These are phyloP conservation scores for Cataglyphis cursor DNA, from an alignment of 2,888 invertebrate species.

Conservation along the genomic window DNA sequence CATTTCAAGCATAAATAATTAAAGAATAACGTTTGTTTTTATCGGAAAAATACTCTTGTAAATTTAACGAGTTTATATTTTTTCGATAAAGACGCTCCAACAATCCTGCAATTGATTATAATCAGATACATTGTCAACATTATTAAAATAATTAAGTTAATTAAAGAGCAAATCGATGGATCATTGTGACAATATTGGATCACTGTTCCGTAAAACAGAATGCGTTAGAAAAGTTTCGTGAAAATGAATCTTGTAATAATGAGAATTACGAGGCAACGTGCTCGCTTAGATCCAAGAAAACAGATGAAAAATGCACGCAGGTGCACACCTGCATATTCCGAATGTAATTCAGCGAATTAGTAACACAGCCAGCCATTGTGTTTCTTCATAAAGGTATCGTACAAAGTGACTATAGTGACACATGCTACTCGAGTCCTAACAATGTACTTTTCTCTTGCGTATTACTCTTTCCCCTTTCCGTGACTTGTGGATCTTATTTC, in stretches of 20 bases:
- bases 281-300: neutral
- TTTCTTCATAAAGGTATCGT: slow-evolving; percentile 13
- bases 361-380: slow-evolving; percentile 29
- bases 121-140: neutral
- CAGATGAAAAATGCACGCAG: neutral
- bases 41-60: neutral
- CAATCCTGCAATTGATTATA: neutral
- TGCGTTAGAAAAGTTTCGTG: neutral
- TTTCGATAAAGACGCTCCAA: neutral
- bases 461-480: neutral
- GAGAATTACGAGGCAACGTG: neutral
- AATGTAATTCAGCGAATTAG: slow-evolving; percentile 10
- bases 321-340: slow-evolving; percentile 16
- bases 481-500: neutral
- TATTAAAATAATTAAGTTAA: neutral
- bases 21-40: neutral
- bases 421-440: neutral
- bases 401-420: neutral
- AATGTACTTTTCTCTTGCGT: neutral
- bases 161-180: neutral
- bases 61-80: neutral
- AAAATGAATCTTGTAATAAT: neutral
- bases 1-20: slow-evolving; percentile 12
- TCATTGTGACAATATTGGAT: neutral
- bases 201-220: neutral